Base-by-base conservation (phyloP, 2,113 vertebrate species). In the Phycodurus eques region DNA sequence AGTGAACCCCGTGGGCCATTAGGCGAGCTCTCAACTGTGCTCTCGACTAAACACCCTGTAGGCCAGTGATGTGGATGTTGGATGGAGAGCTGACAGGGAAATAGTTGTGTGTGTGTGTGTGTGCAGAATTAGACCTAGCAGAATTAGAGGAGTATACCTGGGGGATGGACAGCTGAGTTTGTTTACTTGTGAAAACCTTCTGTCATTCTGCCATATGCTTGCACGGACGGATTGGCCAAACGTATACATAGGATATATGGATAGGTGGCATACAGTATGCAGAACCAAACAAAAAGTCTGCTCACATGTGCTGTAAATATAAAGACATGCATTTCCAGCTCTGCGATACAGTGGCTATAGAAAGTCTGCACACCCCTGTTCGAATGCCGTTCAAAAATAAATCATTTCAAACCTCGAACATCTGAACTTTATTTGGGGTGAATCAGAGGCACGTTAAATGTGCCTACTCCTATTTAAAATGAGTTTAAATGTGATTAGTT, bases 71-170 rank as follows among this genome's bases (percentile, higher is more conserved):
- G 80, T 88, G 80, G 79, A 75, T 80, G 75, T 83, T 88, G 87
- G 87, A 90, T 68, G 42, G 53, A 69, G 75, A 80, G 66, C 12
- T 2, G 3, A 22, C 27, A 84, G 79, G 79, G 86, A 82, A 88
- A 86, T 83, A 77, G 73, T 70, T 76, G 83, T 79, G 74, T 66
- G 54, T 39, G 3, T 39, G 35, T 39, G 35, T 39, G 35, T 39
- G 71, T 88, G 85, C 81, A 90, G 89, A 91, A 49, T 49, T 17
- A 90, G 75, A 85, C 79, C 89, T 89, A 84, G 74, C 83, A 79
- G 85, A 81, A 85, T 85, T 76, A 79, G 57, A 78, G 70, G 59
- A 9, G 9, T 68, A 70, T 82, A 84, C 83, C 83, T 75, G 64
- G 73, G 81, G 83, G 80, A 84, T 82, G 65, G 76, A 85, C 83